Evolutionary conservation across 2,888 invertebrate species (phyloP).

Genomic region (Tigriopus californicus): DNA sequence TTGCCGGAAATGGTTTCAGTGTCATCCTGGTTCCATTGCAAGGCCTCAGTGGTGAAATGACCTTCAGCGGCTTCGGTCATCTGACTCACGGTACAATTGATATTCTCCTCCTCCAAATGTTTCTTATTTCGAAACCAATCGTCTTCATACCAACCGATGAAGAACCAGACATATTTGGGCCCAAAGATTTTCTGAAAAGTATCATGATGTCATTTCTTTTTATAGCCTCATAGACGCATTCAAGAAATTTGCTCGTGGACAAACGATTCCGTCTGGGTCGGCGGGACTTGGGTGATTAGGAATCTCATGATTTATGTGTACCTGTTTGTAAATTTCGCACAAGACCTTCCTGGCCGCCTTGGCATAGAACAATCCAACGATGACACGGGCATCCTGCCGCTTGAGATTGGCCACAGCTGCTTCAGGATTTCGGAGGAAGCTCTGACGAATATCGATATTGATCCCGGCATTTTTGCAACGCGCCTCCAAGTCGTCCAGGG

Average conservation of each 20-base stretch:
- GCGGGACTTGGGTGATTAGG: too few relatives aligned
- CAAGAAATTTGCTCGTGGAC: too few relatives aligned
- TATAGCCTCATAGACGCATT: too few relatives aligned
- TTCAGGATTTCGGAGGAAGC: constrained; percentile 86
- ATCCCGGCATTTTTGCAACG: constrained; percentile 78
- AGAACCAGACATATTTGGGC: constrained; percentile 94
- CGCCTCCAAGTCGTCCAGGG: constrained; percentile 88
- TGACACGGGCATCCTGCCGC: constrained; percentile 88
- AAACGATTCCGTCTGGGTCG: too few relatives aligned
- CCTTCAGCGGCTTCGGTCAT: constrained; percentile 90
- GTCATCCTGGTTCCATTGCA: constrained; percentile 95
- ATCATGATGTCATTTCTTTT: neutral
- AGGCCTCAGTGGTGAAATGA: constrained; percentile 91
- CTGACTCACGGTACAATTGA: constrained; percentile 78
- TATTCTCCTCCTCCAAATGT: constrained; percentile 60
- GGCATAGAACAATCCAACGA: constrained; percentile 95
- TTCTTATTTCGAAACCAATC: constrained; percentile 74
- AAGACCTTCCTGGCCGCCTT: constrained; percentile 88
- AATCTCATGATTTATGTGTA: too few relatives aligned
- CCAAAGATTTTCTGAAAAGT: constrained; percentile 48
- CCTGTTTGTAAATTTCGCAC: constrained; percentile 86
- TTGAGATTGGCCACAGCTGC: constrained; percentile 82
- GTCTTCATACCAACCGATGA: constrained; percentile 98
- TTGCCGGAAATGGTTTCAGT: constrained; percentile 78
- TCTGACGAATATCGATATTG: constrained; percentile 88